These are phyloP conservation scores for Folsomia manolachei DNA, from an alignment of 2,888 invertebrate species.

Conservation along the genomic window DNA sequence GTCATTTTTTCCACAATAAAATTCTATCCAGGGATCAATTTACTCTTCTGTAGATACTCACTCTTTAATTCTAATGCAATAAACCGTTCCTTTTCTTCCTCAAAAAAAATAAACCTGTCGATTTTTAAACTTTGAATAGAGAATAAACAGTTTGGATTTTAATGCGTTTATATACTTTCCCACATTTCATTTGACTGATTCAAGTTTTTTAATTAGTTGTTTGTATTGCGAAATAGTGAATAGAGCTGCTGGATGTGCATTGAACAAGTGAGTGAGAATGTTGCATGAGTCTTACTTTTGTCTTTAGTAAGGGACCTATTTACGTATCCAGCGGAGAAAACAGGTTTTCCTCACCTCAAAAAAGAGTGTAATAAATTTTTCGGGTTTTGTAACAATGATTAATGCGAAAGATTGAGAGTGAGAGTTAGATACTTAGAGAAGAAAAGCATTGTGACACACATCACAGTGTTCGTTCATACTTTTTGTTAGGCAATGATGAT, in stretches of 20 bases:
- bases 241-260: constrained; percentile 6
- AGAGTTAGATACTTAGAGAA: too few species aligned
- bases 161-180: constrained; percentile 4
- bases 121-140: too few species aligned
- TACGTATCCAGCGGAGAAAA: background rate
- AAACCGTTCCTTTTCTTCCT: background rate
- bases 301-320: background rate
- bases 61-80: background rate
- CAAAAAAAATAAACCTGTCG: background rate
- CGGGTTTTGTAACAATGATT: constrained; percentile 10
- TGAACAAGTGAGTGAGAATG: background rate
- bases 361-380: constrained; percentile 10
- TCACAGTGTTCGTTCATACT: too few species aligned
- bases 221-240: constrained; percentile 9
- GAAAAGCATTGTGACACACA: constrained; percentile 1
- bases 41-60: too few species aligned
- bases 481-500: too few species aligned
- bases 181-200: constrained; percentile 4
- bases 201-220: constrained; percentile 3
- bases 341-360: background rate
- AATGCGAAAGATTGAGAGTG: background rate
- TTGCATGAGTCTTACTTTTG: too few species aligned
- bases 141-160: too few species aligned
- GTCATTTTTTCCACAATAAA: too few species aligned
- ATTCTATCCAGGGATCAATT: too few species aligned